Base-by-base conservation (phyloP, 2,888 invertebrate genomes). In the Hypercompe scribonia region DNA sequence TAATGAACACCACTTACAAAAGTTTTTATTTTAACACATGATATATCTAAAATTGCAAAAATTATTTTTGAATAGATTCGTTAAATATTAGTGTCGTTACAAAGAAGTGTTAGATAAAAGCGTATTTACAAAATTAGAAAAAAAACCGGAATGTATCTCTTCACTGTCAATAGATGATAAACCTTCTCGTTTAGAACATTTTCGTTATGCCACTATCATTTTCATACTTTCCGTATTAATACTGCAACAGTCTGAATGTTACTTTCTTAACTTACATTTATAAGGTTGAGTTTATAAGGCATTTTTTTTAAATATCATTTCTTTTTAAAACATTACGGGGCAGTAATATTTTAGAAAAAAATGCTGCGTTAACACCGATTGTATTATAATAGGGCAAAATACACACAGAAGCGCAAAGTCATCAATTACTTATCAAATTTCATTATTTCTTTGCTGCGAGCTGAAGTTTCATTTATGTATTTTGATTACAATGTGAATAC, bases 161-260 rank as follows among this genome's bases (percentile, higher is more conserved):
- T 75, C 71, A 54, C 71, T 68, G 58, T 75, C 77, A 78, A 81
- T 83, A 78, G 64, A 82, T 78, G 74, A 81, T 74, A 71, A 76
- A 75, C 75, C 68, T 75, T 78, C 68, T 84, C 81, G 82, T 81
- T 84, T 75, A 86, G 76, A 84, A 85, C 81, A 84, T 87, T 88
- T 87, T 88, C 87, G 89, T 90, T 92, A 92, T 91, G 90, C 90
- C 88, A 90, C 90, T 87, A 90, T 84, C 80, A 85, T 86, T 85
- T 88, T 89, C 86, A 90, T 86, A 89, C 83, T 87, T 86, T 86
- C 84, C 79, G 78, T 86, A 88, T 89, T 93, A 94, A 94, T 94
- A 94, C 94, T 94, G 94, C 90, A 88, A 90, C 90, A 91, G 91
- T 93, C 90, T 87, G 85, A 88, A 85, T 74, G 85, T 90, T 88